These are phyloP conservation scores for Drosophila pegasa DNA, from an alignment of 2,888 invertebrate genomes.

Conservation along the genomic window DNA sequence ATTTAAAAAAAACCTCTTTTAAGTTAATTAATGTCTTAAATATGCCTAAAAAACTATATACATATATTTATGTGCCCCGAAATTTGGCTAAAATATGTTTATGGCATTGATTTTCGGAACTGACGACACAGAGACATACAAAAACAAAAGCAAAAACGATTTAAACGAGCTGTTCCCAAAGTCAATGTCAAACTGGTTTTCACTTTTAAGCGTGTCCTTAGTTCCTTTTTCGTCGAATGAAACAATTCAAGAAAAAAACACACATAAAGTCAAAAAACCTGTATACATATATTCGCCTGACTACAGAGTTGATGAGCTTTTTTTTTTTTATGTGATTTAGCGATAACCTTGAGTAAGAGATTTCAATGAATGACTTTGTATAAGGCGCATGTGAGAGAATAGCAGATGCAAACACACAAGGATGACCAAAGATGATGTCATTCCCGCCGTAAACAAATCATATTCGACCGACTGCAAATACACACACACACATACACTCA, in stretches of 20 bases:
- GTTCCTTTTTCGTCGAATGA: slow-evolving; percentile 63
- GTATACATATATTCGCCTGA: slow-evolving; percentile 11
- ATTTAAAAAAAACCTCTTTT: not conserved
- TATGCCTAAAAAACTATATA: not conserved
- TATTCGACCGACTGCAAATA: slow-evolving; percentile 12
- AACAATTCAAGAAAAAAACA: slow-evolving; percentile 13
- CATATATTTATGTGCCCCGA: not conserved
- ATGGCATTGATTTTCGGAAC: slow-evolving; percentile 56
- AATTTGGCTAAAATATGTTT: slow-evolving; percentile 6
- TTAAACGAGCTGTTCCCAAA: slow-evolving; percentile 40
- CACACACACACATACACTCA: not conserved
- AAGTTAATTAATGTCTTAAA: slow-evolving; percentile 1
- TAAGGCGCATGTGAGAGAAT: slow-evolving; percentile 40
- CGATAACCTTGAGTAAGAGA: slow-evolving; percentile 76
- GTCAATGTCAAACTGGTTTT: slow-evolving; percentile 76
- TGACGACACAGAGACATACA: slow-evolving; percentile 29
- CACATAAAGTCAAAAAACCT: slow-evolving; percentile 49
- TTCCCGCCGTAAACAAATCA: slow-evolving; percentile 39
- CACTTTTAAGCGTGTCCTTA: slow-evolving; percentile 73
- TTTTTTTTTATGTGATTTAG: slow-evolving; percentile 47
- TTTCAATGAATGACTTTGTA: slow-evolving; percentile 62
- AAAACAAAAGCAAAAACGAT: not conserved
- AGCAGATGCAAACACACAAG: slow-evolving; percentile 70
- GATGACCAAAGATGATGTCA: slow-evolving; percentile 70
- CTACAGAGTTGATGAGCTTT: slow-evolving; percentile 41